Evolutionary conservation across 1,140 invertebrate species (phyloP).

Genomic region (Conopomorpha cramerella): DNA sequence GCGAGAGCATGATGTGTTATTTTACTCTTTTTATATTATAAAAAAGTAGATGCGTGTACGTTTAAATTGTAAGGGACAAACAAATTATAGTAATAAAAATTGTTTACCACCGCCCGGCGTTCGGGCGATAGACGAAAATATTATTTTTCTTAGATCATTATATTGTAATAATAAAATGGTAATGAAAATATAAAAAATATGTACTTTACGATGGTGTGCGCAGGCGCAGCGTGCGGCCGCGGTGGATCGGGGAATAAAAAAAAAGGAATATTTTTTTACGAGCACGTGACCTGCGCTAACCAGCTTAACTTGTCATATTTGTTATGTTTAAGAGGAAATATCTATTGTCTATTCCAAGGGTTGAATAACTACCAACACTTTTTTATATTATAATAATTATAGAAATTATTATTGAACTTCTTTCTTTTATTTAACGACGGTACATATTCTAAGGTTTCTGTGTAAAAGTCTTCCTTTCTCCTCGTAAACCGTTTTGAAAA

Average conservation of each 20-base stretch:
- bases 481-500: too few species aligned
- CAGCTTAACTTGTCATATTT: constrained; percentile 25
- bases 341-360: constrained; percentile 58
- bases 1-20: constrained; percentile 10
- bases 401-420: constrained; percentile 56
- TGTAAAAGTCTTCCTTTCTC: too few species aligned
- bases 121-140: constrained; percentile 55
- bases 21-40: constrained; percentile 12
- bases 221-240: constrained; percentile 8
- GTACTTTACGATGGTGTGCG: constrained; percentile 9
- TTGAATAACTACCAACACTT: constrained; percentile 59
- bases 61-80: constrained; percentile 40
- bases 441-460: too few species aligned
- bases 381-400: constrained; percentile 62
- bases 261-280: constrained; percentile 52
- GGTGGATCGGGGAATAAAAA: constrained; percentile 23
- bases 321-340: constrained; percentile 61
- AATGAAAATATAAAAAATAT: constrained; percentile 31
- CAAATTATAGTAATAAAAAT: constrained; percentile 54
- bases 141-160: constrained; percentile 61
- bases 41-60: constrained; percentile 20
- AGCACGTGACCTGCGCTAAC: constrained; percentile 13
- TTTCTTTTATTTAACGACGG: constrained; percentile 26
- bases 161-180: constrained; percentile 55
- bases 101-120: constrained; percentile 48